Percentiles rank a stretch among this genome's conserved stretches.
These are phyloP conservation scores for Sylvietta virens DNA, from an alignment of 2,113 vertebrate genomes.

Conservation along the genomic window DNA sequence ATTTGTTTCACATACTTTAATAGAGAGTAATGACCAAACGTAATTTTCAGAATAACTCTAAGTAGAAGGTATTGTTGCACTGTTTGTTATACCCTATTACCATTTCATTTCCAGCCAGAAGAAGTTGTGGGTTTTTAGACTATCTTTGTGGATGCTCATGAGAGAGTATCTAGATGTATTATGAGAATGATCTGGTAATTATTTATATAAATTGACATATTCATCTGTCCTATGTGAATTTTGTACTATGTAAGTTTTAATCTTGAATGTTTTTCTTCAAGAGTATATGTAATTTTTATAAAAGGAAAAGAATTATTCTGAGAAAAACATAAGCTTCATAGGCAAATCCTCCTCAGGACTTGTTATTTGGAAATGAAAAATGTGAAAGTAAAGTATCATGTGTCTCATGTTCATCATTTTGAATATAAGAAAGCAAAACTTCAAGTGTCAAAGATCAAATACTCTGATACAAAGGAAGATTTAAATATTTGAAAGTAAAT, in stretches of 20 bases:
- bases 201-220: background rate
- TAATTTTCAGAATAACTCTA: background rate
- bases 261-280: background rate
- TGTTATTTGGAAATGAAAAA: background rate
- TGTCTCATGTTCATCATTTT: background rate
- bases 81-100: background rate
- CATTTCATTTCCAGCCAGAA: background rate
- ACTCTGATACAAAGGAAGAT: background rate
- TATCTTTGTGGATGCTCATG: background rate
- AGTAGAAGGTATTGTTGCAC: background rate
- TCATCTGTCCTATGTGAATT: background rate
- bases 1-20: background rate
- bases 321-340: background rate
- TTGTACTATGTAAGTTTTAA: background rate
- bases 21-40: background rate
- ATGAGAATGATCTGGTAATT: background rate
- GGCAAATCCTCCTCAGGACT: background rate
- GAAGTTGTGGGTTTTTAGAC: background rate
- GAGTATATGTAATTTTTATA: background rate
- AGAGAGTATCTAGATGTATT: background rate
- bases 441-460: background rate
- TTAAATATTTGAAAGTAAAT: background rate
- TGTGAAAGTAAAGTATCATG: background rate
- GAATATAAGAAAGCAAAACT: background rate
- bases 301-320: background rate